These are phyloP conservation scores for Caerostris darwini DNA, from an alignment of 1,140 invertebrate genomes.

Conservation along the genomic window DNA sequence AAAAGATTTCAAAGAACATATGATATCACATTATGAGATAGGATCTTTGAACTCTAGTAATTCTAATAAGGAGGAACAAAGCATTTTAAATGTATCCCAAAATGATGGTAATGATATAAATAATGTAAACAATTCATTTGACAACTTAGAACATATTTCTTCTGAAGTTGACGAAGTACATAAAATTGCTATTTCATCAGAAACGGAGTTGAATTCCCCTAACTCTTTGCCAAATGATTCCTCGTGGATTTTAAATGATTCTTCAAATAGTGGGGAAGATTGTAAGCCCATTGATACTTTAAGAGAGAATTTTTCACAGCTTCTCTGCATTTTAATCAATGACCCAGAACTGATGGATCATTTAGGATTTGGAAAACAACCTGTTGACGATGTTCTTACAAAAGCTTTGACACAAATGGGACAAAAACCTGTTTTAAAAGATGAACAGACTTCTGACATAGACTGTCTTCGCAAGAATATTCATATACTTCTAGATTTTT, in stretches of 20 bases:
- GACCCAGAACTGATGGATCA: slow-evolving; percentile 76
- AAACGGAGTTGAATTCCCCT: background rate
- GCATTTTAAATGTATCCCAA: background rate
- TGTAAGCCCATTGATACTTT: slow-evolving; percentile 12
- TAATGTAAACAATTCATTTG: background rate
- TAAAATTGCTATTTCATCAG: background rate
- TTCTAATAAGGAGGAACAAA: background rate
- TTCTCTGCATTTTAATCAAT: slow-evolving; percentile 64
- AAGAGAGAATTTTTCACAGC: slow-evolving; percentile 73
- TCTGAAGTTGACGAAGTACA: background rate
- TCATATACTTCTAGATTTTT: slow-evolving; percentile 56
- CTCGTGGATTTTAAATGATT: background rate
- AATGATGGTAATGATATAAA: background rate
- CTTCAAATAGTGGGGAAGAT: background rate
- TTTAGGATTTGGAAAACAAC: slow-evolving; percentile 64
- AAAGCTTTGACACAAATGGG: slow-evolving; percentile 67
- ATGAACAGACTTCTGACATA: slow-evolving; percentile 48
- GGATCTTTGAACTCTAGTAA: background rate
- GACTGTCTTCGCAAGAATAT: slow-evolving; percentile 70
- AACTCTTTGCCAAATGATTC: background rate
- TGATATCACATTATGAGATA: background rate
- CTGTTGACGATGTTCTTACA: slow-evolving; percentile 70
- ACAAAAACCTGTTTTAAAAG: slow-evolving; percentile 37
- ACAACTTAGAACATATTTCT: background rate
- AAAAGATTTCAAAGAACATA: slow-evolving; percentile 8